Conservation (phyloP, 2,888 invertebrate genomes). For the Chesias legatella region DNA sequence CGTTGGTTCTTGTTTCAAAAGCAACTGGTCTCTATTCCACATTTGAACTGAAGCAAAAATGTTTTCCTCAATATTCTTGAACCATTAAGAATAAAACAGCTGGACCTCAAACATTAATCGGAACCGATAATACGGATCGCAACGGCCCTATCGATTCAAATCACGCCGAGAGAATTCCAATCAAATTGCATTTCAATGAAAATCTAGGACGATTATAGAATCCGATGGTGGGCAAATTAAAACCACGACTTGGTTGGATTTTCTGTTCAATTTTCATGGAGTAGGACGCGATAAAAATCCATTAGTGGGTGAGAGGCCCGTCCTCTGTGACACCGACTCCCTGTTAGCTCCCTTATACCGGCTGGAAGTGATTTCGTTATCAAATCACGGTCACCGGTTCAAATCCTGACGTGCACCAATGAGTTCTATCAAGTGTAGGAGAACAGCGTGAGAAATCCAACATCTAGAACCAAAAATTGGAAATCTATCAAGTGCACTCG, state of each 20-base stretch:
- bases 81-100: too few relatives aligned
- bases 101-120: slow-evolving; percentile 15
- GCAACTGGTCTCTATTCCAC: too few relatives aligned
- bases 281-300: slow-evolving; percentile 70
- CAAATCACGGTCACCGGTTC: too few relatives aligned
- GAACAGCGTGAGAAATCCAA: too few relatives aligned
- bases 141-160: slow-evolving; percentile 56
- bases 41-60: too few relatives aligned
- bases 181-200: slow-evolving; percentile 73
- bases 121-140: slow-evolving; percentile 25
- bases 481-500: too few relatives aligned
- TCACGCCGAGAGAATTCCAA: slow-evolving; percentile 60
- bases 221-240: slow-evolving; percentile 72
- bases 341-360: slow-evolving; percentile 36
- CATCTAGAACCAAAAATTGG: too few relatives aligned
- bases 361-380: slow-evolving; percentile 7
- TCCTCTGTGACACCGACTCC: slow-evolving; percentile 50
- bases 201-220: slow-evolving; percentile 73
- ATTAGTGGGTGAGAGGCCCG: slow-evolving; percentile 60
- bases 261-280: slow-evolving; percentile 70
- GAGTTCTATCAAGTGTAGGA: too few relatives aligned
- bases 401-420: too few relatives aligned
- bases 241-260: slow-evolving; percentile 64
- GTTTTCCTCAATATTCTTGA: too few relatives aligned
- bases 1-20: too few relatives aligned